Evolutionary conservation across 2,797 vertebrate genomes (phyloP).

Genomic region (Australoheros facetus): DNA sequence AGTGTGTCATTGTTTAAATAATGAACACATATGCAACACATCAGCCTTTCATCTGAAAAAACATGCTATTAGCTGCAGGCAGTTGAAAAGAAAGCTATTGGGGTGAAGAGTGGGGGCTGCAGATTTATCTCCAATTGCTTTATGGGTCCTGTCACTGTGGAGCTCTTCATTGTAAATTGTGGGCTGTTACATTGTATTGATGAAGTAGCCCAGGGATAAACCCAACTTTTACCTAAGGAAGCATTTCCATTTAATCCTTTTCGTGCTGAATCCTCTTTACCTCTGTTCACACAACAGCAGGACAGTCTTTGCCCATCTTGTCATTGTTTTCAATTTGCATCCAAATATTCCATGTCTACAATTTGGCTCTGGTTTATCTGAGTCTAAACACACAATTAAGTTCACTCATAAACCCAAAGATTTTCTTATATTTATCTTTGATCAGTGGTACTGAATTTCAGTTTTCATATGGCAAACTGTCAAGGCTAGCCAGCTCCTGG

Average conservation of each 20-base stretch:
- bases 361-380: background rate
- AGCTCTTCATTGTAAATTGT: constrained; percentile 5
- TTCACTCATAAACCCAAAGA: background rate
- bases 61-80: constrained; percentile 18
- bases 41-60: constrained; percentile 26
- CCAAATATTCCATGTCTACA: too few relatives aligned
- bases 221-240: background rate
- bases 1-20: constrained; percentile 42
- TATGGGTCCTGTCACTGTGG: constrained; percentile 3
- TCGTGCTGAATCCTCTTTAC: background rate
- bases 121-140: constrained; percentile 30
- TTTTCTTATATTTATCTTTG: background rate
- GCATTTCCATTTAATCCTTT: background rate
- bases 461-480: background rate
- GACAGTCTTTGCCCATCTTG: background rate
- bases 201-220: background rate
- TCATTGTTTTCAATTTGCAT: background rate
- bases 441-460: background rate
- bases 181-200: background rate
- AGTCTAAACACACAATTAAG: background rate
- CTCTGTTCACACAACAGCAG: background rate
- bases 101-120: constrained; percentile 18
- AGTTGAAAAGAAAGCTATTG: constrained; percentile 14
- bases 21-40: constrained; percentile 21
- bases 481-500: background rate